Base-by-base conservation (phyloP, 1,140 invertebrate species). In the Drosophila kanapiae region DNA sequence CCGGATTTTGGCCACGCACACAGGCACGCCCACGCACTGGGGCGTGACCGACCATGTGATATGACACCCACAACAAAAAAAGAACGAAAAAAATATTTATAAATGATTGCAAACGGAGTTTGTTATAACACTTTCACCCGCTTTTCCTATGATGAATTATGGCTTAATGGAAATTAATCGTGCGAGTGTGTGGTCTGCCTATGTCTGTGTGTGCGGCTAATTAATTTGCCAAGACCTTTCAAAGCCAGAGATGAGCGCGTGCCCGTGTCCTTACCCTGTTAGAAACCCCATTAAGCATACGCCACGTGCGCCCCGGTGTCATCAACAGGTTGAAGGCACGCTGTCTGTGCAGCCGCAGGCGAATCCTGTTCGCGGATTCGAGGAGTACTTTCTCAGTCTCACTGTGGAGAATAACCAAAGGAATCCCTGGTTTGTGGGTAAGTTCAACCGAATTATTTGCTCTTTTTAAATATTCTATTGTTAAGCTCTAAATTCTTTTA, bases 381-480 rank as follows among this genome's bases (percentile, higher is more conserved):
- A 97, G 78, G 96, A 97, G 70, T 98, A 98, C 92, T 98, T 99
- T 92, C 94, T 98, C 18, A 94, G 94, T 53, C 94, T 98, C 5
- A 97, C 96, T 23, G 96, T 97, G 6, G 95, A 97, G 80, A 97
- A 96, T 91, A 98, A 98, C 93, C 95, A 94, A 76, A 94, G 97
- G 43, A 98, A 98, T 94, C 98, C 98, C 0, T 98, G 97, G 97
- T 98, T 99, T 94, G 95, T 97, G 23, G 97, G 98, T 97, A 94
- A 95, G 95, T 94, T 23, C 23, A 23, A 23, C 1, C 1, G 1
- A 23, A 23, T 2, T 2, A 23, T 23, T 23, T 23, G 3, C 3
- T 23, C 23, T 2, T 23, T 23, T 23, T 23, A 23, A 23, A 23
- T 23, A 23, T 23, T 23, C 1, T 23, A 23, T 23, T 23, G 1